These are phyloP conservation scores for Thalassophryne amazonica DNA, from an alignment of 2,797 vertebrate species.

Conservation along the genomic window DNA sequence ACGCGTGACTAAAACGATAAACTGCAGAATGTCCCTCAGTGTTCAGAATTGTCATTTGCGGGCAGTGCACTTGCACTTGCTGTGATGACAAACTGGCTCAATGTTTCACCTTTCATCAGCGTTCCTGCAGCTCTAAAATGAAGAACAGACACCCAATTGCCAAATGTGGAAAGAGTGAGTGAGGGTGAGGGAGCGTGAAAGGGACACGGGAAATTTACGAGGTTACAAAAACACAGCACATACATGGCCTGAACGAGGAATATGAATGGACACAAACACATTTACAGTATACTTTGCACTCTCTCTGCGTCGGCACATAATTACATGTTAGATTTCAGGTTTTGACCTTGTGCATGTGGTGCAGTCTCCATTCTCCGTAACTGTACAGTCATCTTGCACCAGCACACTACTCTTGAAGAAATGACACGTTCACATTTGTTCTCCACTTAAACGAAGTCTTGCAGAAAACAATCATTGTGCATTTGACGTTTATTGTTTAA, in stretches of 20 bases:
- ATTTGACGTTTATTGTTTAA: neutral
- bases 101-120: conserved; percentile 23
- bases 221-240: neutral
- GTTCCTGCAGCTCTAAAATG: conserved; percentile 36
- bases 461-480: neutral
- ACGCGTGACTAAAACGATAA: conserved; percentile 33
- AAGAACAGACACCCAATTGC: too few relatives aligned
- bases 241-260: conserved; percentile 10
- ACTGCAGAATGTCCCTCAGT: neutral
- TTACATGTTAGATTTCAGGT: conserved; percentile 68
- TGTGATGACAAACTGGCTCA: conserved; percentile 9
- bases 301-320: conserved; percentile 60
- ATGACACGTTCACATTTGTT: conserved; percentile 48
- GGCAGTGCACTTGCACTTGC: conserved; percentile 26
- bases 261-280: conserved; percentile 3
- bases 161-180: neutral
- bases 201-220: neutral
- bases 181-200: neutral
- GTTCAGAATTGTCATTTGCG: conserved; percentile 26
- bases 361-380: conserved; percentile 68
- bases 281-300: conserved; percentile 36
- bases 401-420: conserved; percentile 69
- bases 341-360: conserved; percentile 54
- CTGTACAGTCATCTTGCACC: conserved; percentile 75
- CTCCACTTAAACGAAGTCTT: conserved; percentile 8